These are phyloP conservation scores for Montipora sp. DNA, from an alignment of 64 coral and sea anemone genomes.

Conservation along the genomic window DNA sequence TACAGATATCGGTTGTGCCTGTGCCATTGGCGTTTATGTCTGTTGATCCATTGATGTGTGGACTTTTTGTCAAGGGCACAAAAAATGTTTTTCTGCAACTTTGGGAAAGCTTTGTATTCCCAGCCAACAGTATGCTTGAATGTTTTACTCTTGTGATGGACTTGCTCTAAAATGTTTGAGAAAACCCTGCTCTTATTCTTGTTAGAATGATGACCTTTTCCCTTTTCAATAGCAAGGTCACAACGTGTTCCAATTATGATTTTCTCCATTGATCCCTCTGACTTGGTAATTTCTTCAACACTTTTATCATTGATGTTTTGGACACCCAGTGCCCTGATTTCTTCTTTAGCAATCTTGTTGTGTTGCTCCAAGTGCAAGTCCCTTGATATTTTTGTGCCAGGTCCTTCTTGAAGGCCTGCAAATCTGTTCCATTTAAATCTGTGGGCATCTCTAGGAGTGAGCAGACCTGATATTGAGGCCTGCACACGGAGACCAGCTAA, in stretches of 20 bases:
- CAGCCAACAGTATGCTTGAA: constrained; percentile 40
- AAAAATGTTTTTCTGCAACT: constrained; percentile 13
- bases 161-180: constrained; percentile 34
- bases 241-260: constrained; percentile 32
- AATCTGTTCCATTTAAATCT: constrained; percentile 61
- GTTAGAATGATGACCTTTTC: constrained; percentile 34
- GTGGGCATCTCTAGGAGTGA: constrained; percentile 39
- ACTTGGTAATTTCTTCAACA: constrained; percentile 36
- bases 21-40: constrained; percentile 47
- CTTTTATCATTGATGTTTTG: constrained; percentile 46
- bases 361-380: constrained; percentile 57
- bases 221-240: constrained; percentile 11
- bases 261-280: constrained; percentile 47
- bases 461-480: constrained; percentile 34
- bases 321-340: constrained; percentile 41
- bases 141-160: not conserved
- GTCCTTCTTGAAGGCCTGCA: constrained; percentile 43
- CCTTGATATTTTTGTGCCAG: constrained; percentile 41
- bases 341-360: constrained; percentile 45
- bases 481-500: constrained; percentile 49
- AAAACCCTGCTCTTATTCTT: constrained; percentile 37
- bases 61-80: not conserved
- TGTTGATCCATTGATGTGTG: constrained; percentile 46
- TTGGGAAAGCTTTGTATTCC: constrained; percentile 29
- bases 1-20: constrained; percentile 28